Evolutionary conservation across 1,140 invertebrate genomes (phyloP).

Genomic region (Leptopilina clavipes): DNA sequence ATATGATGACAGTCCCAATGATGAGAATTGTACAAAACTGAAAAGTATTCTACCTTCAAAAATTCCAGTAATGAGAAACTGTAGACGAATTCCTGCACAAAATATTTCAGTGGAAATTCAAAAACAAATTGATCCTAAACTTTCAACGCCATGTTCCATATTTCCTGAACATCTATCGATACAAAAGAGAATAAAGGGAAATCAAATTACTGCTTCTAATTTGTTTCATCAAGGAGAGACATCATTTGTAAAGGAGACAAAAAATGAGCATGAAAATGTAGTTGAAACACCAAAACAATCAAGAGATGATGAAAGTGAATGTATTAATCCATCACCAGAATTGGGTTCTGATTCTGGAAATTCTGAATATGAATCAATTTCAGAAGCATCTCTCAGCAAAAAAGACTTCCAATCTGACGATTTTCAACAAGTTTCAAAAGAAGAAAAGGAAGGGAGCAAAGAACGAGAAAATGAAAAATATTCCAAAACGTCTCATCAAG

Average conservation of each 20-base stretch:
- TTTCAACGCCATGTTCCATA: conserved; percentile 45
- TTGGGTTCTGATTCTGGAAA: neutral
- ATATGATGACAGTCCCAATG: neutral
- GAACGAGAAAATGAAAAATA: conserved; percentile 49
- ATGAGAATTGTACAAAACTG: conserved; percentile 37
- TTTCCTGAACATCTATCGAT: conserved; percentile 21
- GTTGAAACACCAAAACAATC: conserved; percentile 16
- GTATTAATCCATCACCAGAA: neutral
- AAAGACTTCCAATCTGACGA: conserved; percentile 56
- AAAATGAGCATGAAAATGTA: conserved; percentile 35
- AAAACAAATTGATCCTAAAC: conserved; percentile 55
- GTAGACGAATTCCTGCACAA: conserved; percentile 51
- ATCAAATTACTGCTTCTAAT: too few relatives aligned
- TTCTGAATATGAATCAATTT: conserved; percentile 21
- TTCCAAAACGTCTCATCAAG: conserved; percentile 35
- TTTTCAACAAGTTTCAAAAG: conserved; percentile 41
- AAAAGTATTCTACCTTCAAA: conserved; percentile 58
- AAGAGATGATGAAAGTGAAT: conserved; percentile 8
- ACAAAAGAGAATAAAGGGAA: neutral
- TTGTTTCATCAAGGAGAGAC: neutral
- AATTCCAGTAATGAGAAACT: conserved; percentile 63
- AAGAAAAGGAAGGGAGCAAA: conserved; percentile 74
- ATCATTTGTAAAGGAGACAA: neutral
- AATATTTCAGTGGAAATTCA: conserved; percentile 56
- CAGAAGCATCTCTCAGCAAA: conserved; percentile 21